Evolutionary conservation across 1,140 invertebrate species (phyloP), one percentile per base, ranked within the genome.

Genomic region (Bombus waltoni): DNA sequence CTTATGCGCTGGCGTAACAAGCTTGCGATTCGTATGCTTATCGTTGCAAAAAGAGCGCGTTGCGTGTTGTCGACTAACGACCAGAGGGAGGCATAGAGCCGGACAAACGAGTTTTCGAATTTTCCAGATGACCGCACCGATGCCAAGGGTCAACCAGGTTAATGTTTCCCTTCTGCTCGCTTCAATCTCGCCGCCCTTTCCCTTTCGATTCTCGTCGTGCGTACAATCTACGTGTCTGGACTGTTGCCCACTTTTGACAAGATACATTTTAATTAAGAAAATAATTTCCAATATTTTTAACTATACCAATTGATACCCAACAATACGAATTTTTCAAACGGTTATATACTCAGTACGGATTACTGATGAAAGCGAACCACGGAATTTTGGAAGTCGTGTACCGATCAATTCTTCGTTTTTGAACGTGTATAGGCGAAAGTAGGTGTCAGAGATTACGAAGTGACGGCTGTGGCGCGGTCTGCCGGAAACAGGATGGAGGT

Each of bases 401-500:
- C 65, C 65, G 73, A 74, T 87, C 84, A 78, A 83, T 85, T 89
- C 88, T 81, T 87, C 71, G 18, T 38, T 44, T 35, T 57, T 44
- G 15, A 13, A 62, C 47, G 62, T 78, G 78, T 70, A 70, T 59
- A 18, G 71, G 65, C 62, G 80, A 62, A 89, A 89, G 81, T 70
- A 85, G 83, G 81, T 82, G 78, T 74, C 81, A 87, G 87, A 86
- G 89, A 89, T 87, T 87, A 84, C 77, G 77, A 80, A 81, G 77
- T 81, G 88, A 90, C 88, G 88, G 81, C 72, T 87, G 88, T 47
- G 74, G 73, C 87, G 73, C 87, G 88, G 78, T 85, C 87, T 84
- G 87, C 91, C 91, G 90, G 88, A 93, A 92, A 91, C 91, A 92
- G 91, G 91, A 93, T 92, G 83, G 89, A 93, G 89, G 87, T 93